Evolutionary conservation across 2,113 vertebrate genomes (phyloP), one percentile per base, ranked within the genome.

Genomic region (Neoarius graeffei): DNA sequence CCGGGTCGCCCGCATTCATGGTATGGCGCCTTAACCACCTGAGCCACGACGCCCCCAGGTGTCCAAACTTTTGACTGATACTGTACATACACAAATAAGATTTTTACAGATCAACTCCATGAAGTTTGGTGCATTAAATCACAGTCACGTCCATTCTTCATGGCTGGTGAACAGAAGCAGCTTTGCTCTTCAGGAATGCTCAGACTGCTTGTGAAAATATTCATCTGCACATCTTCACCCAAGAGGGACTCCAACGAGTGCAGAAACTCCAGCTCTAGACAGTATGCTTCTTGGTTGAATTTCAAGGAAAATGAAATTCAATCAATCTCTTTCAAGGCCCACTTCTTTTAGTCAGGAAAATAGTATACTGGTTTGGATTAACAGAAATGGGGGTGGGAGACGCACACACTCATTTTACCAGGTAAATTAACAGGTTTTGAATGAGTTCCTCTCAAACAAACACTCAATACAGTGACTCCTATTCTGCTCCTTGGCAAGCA

Each of bases 271-370:
- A 27, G 23, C 85, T 80, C 48, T 67, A 42, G 48, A 66, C 25
- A 50, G 9, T 7, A 8, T 13, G 10, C 20, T 4, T 35, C 6
- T 5, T 57, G 52, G 67, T 25, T 25, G 7, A 25, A 59, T 71
- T 52, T 81, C 85, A 81, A 42, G 64, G 27, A 87, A 87, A 87
- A 62, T 80, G 11, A 81, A 87, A 87, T 87, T 87, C 79, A 30
- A n/a, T 87, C 86, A 30, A n/a, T 87, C 66, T 73, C 79, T 87
- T 74, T 73, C 86, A 74, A 73, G 64, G 0, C 59, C 6, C 35
- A 62, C 56, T 87, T 87, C 66, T 67, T 83, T 27, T 69, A 81
- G 23, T 19, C 62, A 52, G 42, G 50, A 71, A 57, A 80, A 52
- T 67, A 52, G 48, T 25, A 50, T 9, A 6, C 64, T 67, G 77